Base-by-base conservation (phyloP, 2,113 vertebrate genomes). In the Cavia aperea region DNA sequence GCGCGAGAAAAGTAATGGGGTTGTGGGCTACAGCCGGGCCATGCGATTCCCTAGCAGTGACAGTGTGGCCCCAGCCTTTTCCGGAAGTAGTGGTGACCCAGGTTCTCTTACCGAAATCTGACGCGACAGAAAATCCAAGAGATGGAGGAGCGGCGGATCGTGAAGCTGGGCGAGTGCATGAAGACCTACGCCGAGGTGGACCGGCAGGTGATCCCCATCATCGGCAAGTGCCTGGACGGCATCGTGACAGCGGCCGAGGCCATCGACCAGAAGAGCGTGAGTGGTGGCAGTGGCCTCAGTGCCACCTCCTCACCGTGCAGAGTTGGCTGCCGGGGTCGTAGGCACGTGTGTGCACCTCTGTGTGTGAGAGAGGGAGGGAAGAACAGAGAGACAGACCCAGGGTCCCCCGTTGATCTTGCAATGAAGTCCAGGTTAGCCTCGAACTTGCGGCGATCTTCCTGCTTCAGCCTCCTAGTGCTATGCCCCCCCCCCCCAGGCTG, bases 141-240 rank as follows among this genome's bases (percentile, higher is more conserved):
- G 91, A 99, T 99, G 99, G 99, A 99, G 96, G 99, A 99, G 94
- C 98, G 94, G 94, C 97, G 99, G 94, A 99, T 99, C 0, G 97
- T 98, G 89, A 97, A 98, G 92, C 79, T 99, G 70, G 98, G 98
- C 0, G 98, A 98, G n/a, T 99, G 98, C 79, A 98, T 99, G 98
- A 99, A 98, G 97, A 98, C 98, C 0, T 99, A 99, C 0, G 98
- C 99, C 0, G 99, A 99, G 3, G 98, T 99, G 0, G 99, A 99
- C 94, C 98, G 99, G 46, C 98, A 99, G 33, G 99, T 99, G 95
- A 97, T 99, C 72, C 99, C 99, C 0, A 99, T 99, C 94, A 98
- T 99, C 14, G 99, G 99, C 16, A 99, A 99, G 89, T 99, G 99
- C 96, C 97, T 99, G 94, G 99, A 99, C 56, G 99, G 98, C 54